Conservation (phyloP, 2,113 vertebrate genomes). For the Ivindomyrus marchei region DNA sequence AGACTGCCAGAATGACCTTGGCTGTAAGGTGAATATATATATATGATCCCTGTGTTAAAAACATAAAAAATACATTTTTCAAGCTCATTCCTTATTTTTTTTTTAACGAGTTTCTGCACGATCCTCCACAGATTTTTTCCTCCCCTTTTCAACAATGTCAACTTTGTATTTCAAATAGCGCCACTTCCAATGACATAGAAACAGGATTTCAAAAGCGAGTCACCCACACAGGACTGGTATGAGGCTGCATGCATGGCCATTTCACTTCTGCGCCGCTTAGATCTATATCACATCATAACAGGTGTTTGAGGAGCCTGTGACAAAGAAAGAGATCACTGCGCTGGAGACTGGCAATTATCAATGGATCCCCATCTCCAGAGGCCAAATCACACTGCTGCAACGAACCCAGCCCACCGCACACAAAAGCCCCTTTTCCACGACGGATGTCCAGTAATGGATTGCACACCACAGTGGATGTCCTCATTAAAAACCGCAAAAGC, state of each 20-base stretch:
- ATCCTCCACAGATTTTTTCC: not conserved
- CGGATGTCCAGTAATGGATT: slow-evolving; percentile 10
- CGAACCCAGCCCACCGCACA: not conserved
- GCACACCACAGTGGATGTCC: slow-evolving; percentile 1
- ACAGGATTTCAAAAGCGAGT: not conserved
- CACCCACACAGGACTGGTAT: not conserved
- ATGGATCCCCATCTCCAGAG: not conserved
- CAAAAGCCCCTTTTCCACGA: slow-evolving; percentile 14
- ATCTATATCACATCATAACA: slow-evolving; percentile 3
- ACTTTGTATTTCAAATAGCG: not conserved
- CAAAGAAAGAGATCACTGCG: not conserved
- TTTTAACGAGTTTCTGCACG: not conserved
- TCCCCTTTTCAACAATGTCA: not conserved
- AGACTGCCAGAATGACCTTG: slow-evolving; percentile 47
- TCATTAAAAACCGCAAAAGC: slow-evolving; percentile 11
- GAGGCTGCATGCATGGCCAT: not conserved
- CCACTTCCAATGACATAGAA: not conserved
- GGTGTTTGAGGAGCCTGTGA: slow-evolving; percentile 7
- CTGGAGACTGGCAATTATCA: not conserved
- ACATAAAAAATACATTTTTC: not conserved
- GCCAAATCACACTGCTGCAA: not conserved
- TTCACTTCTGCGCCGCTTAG: not conserved
- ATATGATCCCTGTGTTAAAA: not conserved
- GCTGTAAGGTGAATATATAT: not conserved
- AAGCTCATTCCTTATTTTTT: not conserved